These are phyloP conservation scores for Chaetura pelagica DNA, from an alignment of 2,113 vertebrate species.

Conservation along the genomic window DNA sequence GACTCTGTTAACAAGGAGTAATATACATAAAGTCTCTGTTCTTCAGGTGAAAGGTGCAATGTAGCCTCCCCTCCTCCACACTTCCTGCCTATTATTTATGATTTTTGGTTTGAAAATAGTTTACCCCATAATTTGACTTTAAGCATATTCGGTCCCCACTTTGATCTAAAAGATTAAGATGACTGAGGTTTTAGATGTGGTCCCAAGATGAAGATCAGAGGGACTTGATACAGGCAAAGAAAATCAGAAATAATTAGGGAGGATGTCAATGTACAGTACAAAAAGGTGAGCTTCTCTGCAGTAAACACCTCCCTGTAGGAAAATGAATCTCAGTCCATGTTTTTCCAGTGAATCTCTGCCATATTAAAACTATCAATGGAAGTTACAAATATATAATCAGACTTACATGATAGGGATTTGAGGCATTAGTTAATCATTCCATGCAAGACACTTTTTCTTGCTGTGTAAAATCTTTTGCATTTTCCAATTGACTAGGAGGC, in stretches of 20 bases:
- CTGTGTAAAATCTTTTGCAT: background rate
- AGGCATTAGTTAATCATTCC: background rate
- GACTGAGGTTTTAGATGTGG: background rate
- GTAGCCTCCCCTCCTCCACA: background rate
- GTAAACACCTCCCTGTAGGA: conserved; percentile 35
- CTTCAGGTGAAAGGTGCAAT: background rate
- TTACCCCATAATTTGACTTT: conserved; percentile 31
- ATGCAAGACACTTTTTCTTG: background rate
- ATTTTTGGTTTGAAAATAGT: conserved; percentile 16
- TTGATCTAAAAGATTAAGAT: conserved; percentile 17
- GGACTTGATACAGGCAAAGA: background rate
- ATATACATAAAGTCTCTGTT: background rate
- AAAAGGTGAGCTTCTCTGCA: conserved; percentile 11
- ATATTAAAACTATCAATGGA: background rate
- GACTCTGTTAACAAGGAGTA: background rate
- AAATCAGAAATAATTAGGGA: conserved; percentile 39
- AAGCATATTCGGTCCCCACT: background rate
- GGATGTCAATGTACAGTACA: background rate
- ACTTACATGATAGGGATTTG: background rate
- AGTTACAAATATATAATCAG: conserved; percentile 29
- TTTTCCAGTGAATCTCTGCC: conserved; percentile 24
- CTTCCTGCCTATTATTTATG: conserved; percentile 7
- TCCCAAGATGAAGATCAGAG: conserved; percentile 18
- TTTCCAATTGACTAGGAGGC: background rate
- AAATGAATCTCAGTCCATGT: conserved; percentile 2